Percentiles rank a stretch among this genome's conserved stretches.
phyloP scores from a whole-genome alignment of 2,888 invertebrate genomes.

The Crossocerus cetratus region DNA sequence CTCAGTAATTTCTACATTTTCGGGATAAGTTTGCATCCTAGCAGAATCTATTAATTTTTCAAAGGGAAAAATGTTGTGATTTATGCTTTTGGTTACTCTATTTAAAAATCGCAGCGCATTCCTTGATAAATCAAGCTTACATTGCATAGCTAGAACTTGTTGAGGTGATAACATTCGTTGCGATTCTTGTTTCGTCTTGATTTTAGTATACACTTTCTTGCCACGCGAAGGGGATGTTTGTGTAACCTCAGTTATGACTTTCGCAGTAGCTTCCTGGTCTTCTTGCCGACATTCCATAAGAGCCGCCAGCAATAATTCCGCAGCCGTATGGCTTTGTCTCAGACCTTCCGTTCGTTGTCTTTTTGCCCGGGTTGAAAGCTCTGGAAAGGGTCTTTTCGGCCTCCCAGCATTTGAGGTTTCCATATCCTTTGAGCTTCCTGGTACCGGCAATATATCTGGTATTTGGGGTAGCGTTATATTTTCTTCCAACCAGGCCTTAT shows the following conservation, averaged over 20 bases:
- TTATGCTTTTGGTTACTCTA: background rate
- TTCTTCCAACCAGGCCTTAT: background rate
- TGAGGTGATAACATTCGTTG: no score
- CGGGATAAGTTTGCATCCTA: background rate
- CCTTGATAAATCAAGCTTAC: background rate
- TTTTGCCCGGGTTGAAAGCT: background rate
- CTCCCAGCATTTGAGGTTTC: background rate
- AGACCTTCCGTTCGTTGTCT: background rate
- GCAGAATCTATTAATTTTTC: background rate
- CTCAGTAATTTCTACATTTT: background rate
- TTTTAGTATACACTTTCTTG: background rate
- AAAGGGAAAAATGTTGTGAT: background rate
- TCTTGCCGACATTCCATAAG: background rate
- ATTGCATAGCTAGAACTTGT: background rate
- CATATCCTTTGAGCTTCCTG: background rate
- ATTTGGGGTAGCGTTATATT: background rate
- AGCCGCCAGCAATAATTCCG: background rate
- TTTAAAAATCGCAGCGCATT: background rate
- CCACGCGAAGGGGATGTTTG: background rate
- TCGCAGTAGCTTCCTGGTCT: background rate
- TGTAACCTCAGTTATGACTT: background rate
- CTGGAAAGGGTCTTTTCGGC: background rate
- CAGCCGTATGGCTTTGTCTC: background rate
- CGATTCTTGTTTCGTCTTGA: no score
- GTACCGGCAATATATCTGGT: background rate